A percentile compares a stretch with the other conserved stretches of the same genome.
These are phyloP conservation scores for Theropithecus gelada DNA, from an alignment of 2,113 vertebrate genomes.

Conservation along the genomic window DNA sequence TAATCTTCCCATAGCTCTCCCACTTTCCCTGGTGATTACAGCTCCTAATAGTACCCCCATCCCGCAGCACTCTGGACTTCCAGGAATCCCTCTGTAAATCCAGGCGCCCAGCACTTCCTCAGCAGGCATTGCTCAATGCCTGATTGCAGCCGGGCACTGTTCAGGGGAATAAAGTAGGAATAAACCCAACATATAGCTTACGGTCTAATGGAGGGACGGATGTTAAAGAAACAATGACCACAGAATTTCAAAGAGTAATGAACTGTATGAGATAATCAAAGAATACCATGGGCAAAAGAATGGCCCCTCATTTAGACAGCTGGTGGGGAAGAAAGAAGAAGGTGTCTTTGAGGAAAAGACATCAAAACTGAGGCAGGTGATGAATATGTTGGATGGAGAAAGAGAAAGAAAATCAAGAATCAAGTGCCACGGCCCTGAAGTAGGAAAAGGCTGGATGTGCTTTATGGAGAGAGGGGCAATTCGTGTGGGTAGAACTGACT, in stretches of 20 bases:
- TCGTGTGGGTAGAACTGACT: background rate
- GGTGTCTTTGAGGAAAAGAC: background rate
- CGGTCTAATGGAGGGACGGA: too few relatives aligned
- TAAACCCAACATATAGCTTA: background rate
- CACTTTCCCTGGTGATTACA: background rate
- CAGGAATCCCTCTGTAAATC: background rate
- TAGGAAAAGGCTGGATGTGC: background rate
- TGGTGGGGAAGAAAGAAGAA: too few relatives aligned
- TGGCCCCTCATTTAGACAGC: background rate
- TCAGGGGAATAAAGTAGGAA: too few relatives aligned
- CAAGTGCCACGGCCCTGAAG: too few relatives aligned
- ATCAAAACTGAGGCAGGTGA: background rate
- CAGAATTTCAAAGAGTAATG: background rate
- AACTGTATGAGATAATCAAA: background rate
- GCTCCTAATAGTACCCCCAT: background rate
- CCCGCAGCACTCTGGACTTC: background rate
- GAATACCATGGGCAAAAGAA: background rate
- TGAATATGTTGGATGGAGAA: background rate
- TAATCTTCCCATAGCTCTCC: background rate
- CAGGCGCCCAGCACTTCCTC: background rate
- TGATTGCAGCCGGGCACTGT: background rate
- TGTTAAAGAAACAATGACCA: background rate
- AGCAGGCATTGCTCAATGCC: background rate
- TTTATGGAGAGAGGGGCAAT: background rate
- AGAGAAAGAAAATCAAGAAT: background rate